These are phyloP conservation scores for Varecia variegata DNA, from an alignment of 2,797 vertebrate genomes.

Conservation along the genomic window DNA sequence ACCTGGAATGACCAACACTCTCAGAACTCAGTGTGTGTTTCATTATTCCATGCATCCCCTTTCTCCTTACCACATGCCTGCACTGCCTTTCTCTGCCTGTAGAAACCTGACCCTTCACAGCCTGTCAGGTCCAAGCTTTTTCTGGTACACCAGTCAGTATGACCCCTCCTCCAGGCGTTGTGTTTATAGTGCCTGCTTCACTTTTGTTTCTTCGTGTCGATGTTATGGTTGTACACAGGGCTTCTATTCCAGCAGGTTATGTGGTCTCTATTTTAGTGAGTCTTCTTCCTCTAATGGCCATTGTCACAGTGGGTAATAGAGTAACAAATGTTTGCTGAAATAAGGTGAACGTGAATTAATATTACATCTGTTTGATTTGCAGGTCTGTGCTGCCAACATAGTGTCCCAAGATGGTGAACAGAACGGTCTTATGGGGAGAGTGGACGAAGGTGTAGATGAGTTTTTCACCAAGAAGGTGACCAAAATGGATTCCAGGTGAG, in stretches of 20 bases:
- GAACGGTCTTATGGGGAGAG: slow-evolving; percentile 96
- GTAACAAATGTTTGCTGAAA: fast-evolving
- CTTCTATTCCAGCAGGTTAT: background rate
- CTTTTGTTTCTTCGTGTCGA: background rate
- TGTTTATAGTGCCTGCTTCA: background rate
- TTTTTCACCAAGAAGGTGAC: slow-evolving; percentile 98
- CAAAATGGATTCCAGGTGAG: slow-evolving; percentile 95
- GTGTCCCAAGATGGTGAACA: slow-evolving; percentile 93
- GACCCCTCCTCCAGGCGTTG: background rate
- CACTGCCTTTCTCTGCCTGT: background rate
- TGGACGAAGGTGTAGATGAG: slow-evolving; percentile 98
- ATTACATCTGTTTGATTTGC: slow-evolving; percentile 64
- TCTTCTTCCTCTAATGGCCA: background rate
- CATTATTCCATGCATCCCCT: background rate
- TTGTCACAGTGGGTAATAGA: background rate
- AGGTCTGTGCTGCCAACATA: slow-evolving; percentile 86
- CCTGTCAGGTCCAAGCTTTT: background rate
- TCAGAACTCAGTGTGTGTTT: background rate
- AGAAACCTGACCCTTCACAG: background rate
- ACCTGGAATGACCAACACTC: background rate
- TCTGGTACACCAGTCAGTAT: too few species aligned
- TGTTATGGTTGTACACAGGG: background rate
- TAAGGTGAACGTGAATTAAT: background rate
- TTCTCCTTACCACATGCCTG: background rate
- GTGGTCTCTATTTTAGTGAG: background rate